Conservation (phyloP, 2,888 invertebrate genomes). For the Pristionchus fissidentatus region DNA sequence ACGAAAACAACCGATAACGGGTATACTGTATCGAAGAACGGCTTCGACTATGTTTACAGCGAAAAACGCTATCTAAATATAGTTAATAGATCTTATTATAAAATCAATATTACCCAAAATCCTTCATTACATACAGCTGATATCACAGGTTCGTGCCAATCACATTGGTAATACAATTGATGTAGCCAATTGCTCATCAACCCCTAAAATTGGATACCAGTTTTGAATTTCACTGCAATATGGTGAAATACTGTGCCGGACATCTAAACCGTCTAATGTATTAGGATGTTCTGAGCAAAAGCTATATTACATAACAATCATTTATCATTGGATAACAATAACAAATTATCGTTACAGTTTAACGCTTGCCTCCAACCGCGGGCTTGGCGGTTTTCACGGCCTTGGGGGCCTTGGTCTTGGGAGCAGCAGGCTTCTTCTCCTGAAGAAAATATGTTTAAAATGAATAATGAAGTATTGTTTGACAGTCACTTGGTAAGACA, state of each 20-base stretch:
- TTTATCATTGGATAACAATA: constrained; percentile 43
- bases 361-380: constrained; percentile 97
- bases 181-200: background rate
- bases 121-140: background rate
- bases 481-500: constrained; percentile 18
- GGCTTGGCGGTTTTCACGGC: constrained; percentile 90
- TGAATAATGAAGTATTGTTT: background rate
- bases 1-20: background rate
- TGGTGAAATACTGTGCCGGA: background rate
- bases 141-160: background rate
- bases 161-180: background rate
- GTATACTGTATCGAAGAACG: background rate
- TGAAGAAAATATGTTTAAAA: constrained; percentile 28
- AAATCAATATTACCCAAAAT: constrained; percentile 18
- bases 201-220: background rate
- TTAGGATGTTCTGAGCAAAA: too few relatives aligned
- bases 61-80: background rate
- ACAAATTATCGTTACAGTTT: constrained; percentile 77
- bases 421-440: constrained; percentile 81
- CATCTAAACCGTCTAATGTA: background rate
- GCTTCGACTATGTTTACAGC: background rate
- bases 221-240: background rate
- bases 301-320: constrained; percentile 20
- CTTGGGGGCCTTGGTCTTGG: constrained; percentile 90
- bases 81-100: background rate